Percentiles rank a stretch among this genome's conserved stretches.
Conservation (phyloP, 1,140 invertebrate genomes). For the Agrilus planipennis region DNA sequence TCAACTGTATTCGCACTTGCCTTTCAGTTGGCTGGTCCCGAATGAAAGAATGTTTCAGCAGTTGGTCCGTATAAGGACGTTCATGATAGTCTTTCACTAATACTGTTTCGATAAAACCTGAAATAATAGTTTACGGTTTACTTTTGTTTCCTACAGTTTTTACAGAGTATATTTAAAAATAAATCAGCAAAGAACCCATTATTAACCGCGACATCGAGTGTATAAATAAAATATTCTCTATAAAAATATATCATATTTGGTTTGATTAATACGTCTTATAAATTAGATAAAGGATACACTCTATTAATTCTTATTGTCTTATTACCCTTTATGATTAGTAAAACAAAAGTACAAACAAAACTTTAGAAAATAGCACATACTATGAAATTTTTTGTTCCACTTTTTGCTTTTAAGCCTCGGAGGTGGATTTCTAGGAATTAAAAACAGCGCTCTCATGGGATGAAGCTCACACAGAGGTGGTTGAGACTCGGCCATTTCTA, state of each 20-base stretch:
- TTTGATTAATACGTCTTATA: too few species aligned
- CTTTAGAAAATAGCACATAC: conserved; percentile 26
- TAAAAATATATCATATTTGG: too few species aligned
- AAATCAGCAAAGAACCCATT: too few species aligned
- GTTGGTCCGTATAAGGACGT: conserved; percentile 93
- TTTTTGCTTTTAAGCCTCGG: conserved; percentile 96
- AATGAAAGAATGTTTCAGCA: conserved; percentile 96
- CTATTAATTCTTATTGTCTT: too few species aligned
- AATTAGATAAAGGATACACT: too few species aligned
- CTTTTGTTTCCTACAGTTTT: too few species aligned
- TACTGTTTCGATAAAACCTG: conserved; percentile 70
- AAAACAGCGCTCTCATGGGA: conserved; percentile 92
- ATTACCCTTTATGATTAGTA: too few species aligned
- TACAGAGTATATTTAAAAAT: too few species aligned
- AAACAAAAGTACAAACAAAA: conserved; percentile 2
- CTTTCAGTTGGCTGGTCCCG: conserved; percentile 95
- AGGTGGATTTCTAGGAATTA: conserved; percentile 95
- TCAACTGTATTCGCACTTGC: conserved; percentile 95
- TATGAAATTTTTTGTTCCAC: conserved; percentile 94
- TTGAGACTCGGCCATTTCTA: conserved; percentile 99
- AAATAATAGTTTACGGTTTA: conserved; percentile 17
- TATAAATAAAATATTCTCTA: too few species aligned
- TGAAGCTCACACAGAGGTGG: conserved; percentile 97
- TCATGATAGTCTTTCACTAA: conserved; percentile 97
- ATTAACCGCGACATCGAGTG: too few species aligned